Evolutionary conservation across 2,888 invertebrate genomes (phyloP).

Genomic region (Podotricha telesiphe): DNA sequence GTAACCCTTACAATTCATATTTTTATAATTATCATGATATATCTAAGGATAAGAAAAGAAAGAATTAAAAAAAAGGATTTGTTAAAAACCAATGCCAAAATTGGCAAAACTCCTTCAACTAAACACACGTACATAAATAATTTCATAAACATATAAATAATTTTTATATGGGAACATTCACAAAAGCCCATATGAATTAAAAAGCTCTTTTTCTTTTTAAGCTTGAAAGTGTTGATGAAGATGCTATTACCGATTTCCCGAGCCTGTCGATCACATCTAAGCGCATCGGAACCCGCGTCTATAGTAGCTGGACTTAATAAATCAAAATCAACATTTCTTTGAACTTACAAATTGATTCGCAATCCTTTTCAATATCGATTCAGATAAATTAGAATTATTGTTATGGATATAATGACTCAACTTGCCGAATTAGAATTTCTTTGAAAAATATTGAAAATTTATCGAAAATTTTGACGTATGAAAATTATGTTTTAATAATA

Average conservation of each 20-base stretch:
- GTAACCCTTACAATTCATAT: too few species aligned
- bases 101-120: too few species aligned
- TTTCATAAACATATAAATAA: background rate
- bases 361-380: constrained; percentile 27
- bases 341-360: constrained; percentile 30
- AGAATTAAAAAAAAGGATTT: too few species aligned
- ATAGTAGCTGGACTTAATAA: constrained; percentile 34
- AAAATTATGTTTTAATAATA: too few species aligned
- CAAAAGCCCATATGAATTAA: constrained; percentile 5
- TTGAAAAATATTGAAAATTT: too few species aligned
- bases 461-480: too few species aligned
- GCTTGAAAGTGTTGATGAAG: constrained; percentile 21
- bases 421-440: too few species aligned
- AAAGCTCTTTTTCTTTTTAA: constrained; percentile 10
- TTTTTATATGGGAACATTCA: background rate
- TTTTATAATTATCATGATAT: too few species aligned
- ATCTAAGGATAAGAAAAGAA: too few species aligned
- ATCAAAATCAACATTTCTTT: constrained; percentile 39
- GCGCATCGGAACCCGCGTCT: constrained; percentile 40
- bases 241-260: constrained; percentile 41
- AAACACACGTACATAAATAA: too few species aligned
- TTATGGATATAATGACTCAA: background rate
- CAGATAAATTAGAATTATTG: background rate
- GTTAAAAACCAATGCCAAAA: too few species aligned
- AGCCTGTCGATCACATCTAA: constrained; percentile 41